Evolutionary conservation across 2,113 vertebrate species (phyloP).

Genomic region (Sphyrna mokarran): DNA sequence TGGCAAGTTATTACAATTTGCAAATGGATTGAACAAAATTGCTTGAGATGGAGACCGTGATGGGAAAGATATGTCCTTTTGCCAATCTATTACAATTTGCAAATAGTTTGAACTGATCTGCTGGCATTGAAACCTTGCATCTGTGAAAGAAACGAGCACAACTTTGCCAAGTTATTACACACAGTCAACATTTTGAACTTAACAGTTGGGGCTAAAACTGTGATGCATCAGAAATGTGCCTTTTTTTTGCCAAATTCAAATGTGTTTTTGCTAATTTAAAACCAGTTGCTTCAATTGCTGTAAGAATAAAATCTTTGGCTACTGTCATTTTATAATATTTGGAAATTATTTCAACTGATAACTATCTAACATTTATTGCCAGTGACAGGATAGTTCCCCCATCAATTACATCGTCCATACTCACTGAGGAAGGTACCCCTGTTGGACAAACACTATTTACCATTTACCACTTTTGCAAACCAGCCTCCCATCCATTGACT

Average conservation of each 20-base stretch:
- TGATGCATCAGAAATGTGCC: neutral
- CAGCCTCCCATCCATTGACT: too few relatives aligned
- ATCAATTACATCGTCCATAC: neutral
- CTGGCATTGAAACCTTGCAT: constrained; percentile 1
- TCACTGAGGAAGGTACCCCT: neutral
- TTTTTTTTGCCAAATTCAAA: neutral
- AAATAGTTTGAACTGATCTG: constrained; percentile 14
- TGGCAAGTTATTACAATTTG: constrained; percentile 36
- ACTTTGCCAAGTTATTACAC: neutral
- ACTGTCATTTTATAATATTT: neutral
- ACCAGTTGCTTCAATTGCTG: neutral
- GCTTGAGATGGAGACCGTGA: neutral
- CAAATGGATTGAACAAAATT: constrained; percentile 28
- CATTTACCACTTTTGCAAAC: neutral
- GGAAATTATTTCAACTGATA: neutral
- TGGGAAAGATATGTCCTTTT: constrained; percentile 9
- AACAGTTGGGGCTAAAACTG: neutral
- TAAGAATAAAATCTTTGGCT: neutral
- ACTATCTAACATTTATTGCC: neutral
- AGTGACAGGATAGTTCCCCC: too few relatives aligned
- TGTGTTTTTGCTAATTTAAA: neutral
- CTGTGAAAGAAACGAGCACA: neutral
- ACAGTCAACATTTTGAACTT: neutral
- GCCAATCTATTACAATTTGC: constrained; percentile 24
- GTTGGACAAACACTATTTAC: neutral